Base-by-base conservation (phyloP, 2,888 invertebrate species). In the Apodemia hepburni region DNA sequence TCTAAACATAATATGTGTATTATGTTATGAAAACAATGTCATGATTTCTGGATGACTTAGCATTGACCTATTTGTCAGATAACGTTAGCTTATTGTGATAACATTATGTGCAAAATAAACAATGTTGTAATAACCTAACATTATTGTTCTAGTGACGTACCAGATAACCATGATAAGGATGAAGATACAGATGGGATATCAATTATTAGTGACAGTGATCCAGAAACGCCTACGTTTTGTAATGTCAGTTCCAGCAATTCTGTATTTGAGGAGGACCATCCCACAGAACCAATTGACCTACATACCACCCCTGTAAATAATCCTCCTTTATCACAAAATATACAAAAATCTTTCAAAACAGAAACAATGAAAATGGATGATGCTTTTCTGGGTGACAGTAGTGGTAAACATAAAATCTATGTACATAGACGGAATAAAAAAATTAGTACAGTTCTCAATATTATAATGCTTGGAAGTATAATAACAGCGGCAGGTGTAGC, bases 131-230 rank as follows among this genome's bases (percentile, higher is more conserved):
- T 15, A 47, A 12, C 11, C 27, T 29, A 38, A 54, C 42, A 3
- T 61, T 22, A 27, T 11, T 15, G 38, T 60, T 42, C 7, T 38
- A 60, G 42, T 57, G 60, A 42, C 15, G 54, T n/a, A 57, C 27
- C 71, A 60, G 78, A 79, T 38, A 73, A 72, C 63, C 68, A 72
- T 64, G 90, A 92, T 59, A 89, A 84, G 73, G 92, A 92, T 77
- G 89, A 89, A 68, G 92, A 92, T 67, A 92, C 92, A 35, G 92
- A 92, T 77, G 92, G 92, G 1, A 91, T 92, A 75, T 92, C 92
- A 54, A 85, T 92, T 62, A 92, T 92, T 61, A 92, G 84, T 67
- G 92, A 92, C 70, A 90, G 91, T 72, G 92, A 92, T 61, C 81
- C 82, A 58, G 91, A 91, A 67, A 77, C 78, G 63, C 65, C 73